Percentiles rank a stretch among this genome's conserved stretches.
Conservation (phyloP, 2,888 invertebrate genomes). For the Ennomos erosarius region DNA sequence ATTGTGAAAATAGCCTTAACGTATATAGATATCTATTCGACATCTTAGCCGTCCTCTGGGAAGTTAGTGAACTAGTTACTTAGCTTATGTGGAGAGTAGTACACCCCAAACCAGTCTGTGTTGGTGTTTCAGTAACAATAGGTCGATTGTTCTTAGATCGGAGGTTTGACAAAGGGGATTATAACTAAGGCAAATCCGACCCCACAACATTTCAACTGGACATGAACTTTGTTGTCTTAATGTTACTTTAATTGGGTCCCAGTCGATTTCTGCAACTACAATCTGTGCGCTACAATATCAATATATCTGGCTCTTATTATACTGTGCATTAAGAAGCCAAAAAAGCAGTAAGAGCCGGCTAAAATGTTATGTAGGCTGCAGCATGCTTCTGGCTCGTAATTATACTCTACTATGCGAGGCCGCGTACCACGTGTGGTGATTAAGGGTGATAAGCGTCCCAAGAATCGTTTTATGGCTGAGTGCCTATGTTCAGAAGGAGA, state of each 20-base stretch:
- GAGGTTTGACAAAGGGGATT: constrained; percentile 29
- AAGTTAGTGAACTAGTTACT: constrained; percentile 21
- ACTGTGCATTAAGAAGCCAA: too few relatives aligned
- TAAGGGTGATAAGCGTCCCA: too few relatives aligned
- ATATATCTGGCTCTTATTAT: constrained; percentile 14
- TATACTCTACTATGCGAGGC: too few relatives aligned
- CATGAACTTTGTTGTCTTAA: constrained; percentile 23
- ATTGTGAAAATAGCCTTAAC: too few relatives aligned
- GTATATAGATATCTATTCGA: not conserved
- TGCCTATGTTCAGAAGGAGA: too few relatives aligned
- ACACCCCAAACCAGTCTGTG: constrained; percentile 11
- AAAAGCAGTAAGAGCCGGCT: too few relatives aligned
- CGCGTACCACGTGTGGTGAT: too few relatives aligned
- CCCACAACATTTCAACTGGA: constrained; percentile 38
- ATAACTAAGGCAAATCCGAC: constrained; percentile 25
- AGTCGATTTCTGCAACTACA: constrained; percentile 31
- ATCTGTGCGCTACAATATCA: constrained; percentile 17
- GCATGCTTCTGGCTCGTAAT: too few relatives aligned
- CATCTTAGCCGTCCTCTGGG: not conserved
- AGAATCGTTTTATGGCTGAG: too few relatives aligned
- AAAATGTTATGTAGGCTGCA: too few relatives aligned
- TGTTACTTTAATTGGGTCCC: constrained; percentile 61
- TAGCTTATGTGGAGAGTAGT: constrained; percentile 9
- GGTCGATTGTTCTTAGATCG: constrained; percentile 39
- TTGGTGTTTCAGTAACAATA: constrained; percentile 26